Percentiles rank a stretch among this genome's conserved stretches.
phyloP scores from a whole-genome alignment of 1,140 invertebrate species.

The Drosophila trapezifrons region DNA sequence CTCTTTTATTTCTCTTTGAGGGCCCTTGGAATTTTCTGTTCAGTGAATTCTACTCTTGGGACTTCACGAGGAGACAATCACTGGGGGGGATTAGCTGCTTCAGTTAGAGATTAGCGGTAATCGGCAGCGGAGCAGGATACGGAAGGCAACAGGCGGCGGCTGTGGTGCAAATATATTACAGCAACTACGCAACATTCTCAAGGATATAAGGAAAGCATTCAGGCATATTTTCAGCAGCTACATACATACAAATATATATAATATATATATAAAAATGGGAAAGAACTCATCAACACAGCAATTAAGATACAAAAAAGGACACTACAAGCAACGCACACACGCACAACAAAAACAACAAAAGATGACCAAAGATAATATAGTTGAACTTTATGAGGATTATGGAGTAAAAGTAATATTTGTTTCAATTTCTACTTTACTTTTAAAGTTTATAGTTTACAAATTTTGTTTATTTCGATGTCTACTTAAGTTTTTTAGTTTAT shows the following conservation, averaged over 20 bases:
- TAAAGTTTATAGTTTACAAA: no score
- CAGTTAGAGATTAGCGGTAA: slow-evolving; percentile 1
- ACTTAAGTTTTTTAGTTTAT: not conserved
- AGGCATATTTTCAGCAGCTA: slow-evolving; percentile 17
- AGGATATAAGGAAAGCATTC: slow-evolving; percentile 5
- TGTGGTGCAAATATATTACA: slow-evolving; percentile 14
- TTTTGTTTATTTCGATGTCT: not conserved
- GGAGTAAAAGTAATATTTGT: no score
- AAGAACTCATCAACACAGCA: slow-evolving; percentile 8
- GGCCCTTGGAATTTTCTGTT: no score
- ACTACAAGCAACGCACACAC: slow-evolving; percentile 22
- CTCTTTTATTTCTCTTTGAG: not conserved
- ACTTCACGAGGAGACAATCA: not conserved
- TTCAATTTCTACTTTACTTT: not conserved
- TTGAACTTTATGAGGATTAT: not conserved
- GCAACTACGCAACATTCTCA: slow-evolving; percentile 31
- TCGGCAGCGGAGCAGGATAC: slow-evolving; percentile 25
- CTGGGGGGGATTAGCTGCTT: slow-evolving; percentile 1
- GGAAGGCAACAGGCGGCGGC: slow-evolving; percentile 15
- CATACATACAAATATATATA: slow-evolving; percentile 11
- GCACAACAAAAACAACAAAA: slow-evolving; percentile 8
- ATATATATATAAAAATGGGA: slow-evolving; percentile 22
- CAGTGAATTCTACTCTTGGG: not conserved
- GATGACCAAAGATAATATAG: not conserved
- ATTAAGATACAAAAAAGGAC: slow-evolving; percentile 21